Evolutionary conservation across 2,113 vertebrate species (phyloP).

Genomic region (Phaethon lepturus): DNA sequence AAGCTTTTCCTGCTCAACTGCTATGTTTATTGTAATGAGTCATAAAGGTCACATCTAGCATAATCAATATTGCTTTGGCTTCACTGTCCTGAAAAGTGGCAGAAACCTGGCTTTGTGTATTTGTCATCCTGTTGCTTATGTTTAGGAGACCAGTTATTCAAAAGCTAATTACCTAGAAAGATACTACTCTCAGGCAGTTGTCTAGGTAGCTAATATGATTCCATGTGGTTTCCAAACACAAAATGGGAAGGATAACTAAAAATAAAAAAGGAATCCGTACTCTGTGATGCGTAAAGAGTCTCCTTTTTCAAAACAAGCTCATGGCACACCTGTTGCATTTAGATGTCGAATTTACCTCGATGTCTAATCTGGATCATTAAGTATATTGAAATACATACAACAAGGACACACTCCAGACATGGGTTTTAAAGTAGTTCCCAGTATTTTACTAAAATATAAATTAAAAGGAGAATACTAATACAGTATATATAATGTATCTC

Average conservation of each 20-base stretch:
- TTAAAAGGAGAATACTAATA: background rate
- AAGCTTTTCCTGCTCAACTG: background rate
- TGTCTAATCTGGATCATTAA: background rate
- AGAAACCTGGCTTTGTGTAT: background rate
- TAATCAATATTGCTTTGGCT: background rate
- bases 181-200: background rate
- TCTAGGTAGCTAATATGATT: background rate
- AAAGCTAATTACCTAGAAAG: background rate
- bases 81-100: background rate
- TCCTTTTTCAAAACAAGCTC: background rate
- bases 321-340: background rate
- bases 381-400: background rate
- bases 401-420: background rate
- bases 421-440: background rate
- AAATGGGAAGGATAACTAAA: background rate
- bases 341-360: background rate
- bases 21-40: background rate
- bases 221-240: background rate
- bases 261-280: background rate
- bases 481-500: background rate
- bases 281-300: background rate
- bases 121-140: background rate
- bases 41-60: background rate
- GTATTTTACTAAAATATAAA: background rate
- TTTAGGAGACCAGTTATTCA: background rate